Evolutionary conservation across 1,140 invertebrate species (phyloP).

Genomic region (Microplitis mediator): DNA sequence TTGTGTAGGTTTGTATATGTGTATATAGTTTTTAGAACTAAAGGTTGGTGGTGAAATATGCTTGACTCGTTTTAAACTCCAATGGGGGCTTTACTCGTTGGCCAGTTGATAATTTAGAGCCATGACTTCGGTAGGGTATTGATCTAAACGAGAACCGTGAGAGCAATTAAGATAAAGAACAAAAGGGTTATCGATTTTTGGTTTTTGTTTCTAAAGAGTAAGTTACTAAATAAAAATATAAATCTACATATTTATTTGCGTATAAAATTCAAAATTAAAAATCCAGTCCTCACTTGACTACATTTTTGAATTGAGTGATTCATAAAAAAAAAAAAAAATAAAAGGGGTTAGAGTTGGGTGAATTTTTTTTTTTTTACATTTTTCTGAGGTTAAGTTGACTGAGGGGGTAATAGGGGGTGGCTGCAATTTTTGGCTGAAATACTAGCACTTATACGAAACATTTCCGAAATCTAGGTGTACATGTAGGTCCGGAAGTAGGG

Average conservation of each 20-base stretch:
- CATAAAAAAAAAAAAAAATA: no score
- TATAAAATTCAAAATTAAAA: background rate
- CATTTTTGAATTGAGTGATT: no score
- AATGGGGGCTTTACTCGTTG: constrained; percentile 4
- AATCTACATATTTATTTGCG: no score
- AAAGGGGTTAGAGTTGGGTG: no score
- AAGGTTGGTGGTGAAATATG: background rate
- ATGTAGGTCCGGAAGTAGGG: no score
- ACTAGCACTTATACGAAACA: no score
- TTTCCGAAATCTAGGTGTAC: no score
- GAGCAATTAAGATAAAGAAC: constrained; percentile 61
- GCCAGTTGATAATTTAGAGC: constrained; percentile 49
- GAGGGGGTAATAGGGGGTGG: no score
- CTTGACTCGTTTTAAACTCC: background rate
- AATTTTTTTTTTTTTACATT: no score
- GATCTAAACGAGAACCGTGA: constrained; percentile 59
- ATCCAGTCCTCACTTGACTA: background rate
- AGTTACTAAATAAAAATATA: constrained; percentile 23
- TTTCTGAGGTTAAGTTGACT: no score
- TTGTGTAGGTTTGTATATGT: background rate
- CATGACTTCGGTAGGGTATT: constrained; percentile 41
- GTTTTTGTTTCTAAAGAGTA: constrained; percentile 42
- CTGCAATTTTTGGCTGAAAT: no score
- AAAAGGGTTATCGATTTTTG: constrained; percentile 56
- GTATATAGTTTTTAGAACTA: background rate